Evolutionary conservation across 2,113 vertebrate species (phyloP), one percentile per base, ranked within the genome.

Genomic region (Gasterosteus aculeatus): DNA sequence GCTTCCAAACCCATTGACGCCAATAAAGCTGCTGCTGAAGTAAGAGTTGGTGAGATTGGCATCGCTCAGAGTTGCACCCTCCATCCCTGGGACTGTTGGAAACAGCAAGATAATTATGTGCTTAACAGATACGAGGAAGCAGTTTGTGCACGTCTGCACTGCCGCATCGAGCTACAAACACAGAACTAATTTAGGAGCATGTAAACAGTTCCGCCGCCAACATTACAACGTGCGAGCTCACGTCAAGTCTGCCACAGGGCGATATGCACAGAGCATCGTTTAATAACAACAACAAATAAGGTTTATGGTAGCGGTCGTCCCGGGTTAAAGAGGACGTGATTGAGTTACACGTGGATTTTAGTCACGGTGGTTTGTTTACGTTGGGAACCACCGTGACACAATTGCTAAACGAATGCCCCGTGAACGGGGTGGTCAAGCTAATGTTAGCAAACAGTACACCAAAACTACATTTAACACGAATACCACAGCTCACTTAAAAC

Each of bases 1-100:
- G 92, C 96, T 97, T 94, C 97, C 98, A 94, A 99, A 99, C 82
- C 98, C 98, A 92, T 99, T 99, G 86, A 99, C 96, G 15, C 98
- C 98, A 89, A 99, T 97, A 93, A 99, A 99, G 92, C 96, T 99
- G 95, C 96, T 98, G 93, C 98, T 99, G 91, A 99, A 99, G 95
- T 97, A 99, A 33, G 98, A 99, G 93, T 99, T 98, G 86, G 97
- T 96, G 62, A 99, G 96, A 95, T 94, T 95, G 80, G 95, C 93
- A 92, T 99, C 98, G 69, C 94, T 95, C 93, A 99, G 93, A 72
- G 94, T 93, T 78, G 95, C 91, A 16, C 95, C 95, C 85, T 99
- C 98, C 93, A 99, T 96, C 72, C 96, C 98, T 0, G 98, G 94
- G 94, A 99, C 98, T 99, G 87, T 87, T 47, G 86, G 4, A 75